phyloP scores from a whole-genome alignment of 30 jellyfish, hydroid and myxozoan species.

The Turritopsis dohrnii region DNA sequence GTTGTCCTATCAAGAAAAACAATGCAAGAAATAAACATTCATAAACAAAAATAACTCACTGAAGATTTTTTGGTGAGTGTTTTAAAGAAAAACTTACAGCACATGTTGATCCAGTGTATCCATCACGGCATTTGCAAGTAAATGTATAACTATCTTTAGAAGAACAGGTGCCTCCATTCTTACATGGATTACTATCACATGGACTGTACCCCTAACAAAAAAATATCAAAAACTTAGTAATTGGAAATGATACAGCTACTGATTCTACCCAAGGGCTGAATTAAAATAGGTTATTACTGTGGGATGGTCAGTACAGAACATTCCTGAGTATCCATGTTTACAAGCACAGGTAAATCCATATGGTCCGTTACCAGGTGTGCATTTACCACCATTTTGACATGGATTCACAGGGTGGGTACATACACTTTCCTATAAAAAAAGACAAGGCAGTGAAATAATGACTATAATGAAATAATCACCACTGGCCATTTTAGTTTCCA shows the following conservation, averaged over 20 bases:
- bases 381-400: neutral
- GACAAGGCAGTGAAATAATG: neutral
- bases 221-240: neutral
- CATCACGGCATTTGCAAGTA: neutral
- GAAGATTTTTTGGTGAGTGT: too few relatives aligned
- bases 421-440: constrained; percentile 1
- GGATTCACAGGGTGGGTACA: constrained; percentile 9
- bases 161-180: constrained; percentile 12
- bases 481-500: too few relatives aligned
- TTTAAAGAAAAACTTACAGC: constrained; percentile 9
- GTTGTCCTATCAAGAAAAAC: constrained; percentile 1
- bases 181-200: constrained; percentile 3
- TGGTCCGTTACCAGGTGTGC: neutral
- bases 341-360: neutral
- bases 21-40: neutral
- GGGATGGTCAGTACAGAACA: neutral
- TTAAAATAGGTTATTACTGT: neutral
- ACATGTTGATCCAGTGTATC: constrained; percentile 17
- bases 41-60: too few relatives aligned
- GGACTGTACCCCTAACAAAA: neutral
- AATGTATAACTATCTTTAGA: neutral
- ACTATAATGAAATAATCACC: neutral
- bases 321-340: neutral
- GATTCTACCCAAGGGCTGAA: neutral
- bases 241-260: neutral